Evolutionary conservation across 2,797 vertebrate genomes (phyloP).

Genomic region (Artibeus jamaicensis): DNA sequence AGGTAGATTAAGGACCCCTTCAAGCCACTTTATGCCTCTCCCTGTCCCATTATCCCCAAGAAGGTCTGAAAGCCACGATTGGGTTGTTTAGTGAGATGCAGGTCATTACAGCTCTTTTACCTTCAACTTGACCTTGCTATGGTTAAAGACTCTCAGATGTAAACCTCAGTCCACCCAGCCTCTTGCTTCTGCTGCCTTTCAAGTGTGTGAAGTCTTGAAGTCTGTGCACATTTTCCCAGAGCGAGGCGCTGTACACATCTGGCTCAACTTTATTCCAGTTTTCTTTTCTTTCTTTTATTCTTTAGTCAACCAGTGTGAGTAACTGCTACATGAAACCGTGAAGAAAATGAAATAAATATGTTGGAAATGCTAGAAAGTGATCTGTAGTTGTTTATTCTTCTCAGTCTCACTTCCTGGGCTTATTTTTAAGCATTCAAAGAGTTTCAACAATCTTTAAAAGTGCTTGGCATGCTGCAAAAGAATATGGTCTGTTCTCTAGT

Average conservation of each 20-base stretch:
- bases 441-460: slow-evolving; percentile 25
- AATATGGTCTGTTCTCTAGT: slow-evolving; percentile 36
- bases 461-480: slow-evolving; percentile 37
- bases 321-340: slow-evolving; percentile 50
- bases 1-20: not conserved
- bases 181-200: not conserved
- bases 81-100: not conserved
- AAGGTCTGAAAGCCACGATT: not conserved
- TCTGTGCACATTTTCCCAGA: slow-evolving; percentile 53
- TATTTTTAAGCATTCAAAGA: slow-evolving; percentile 50
- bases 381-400: slow-evolving; percentile 29
- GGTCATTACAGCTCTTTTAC: not conserved
- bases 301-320: slow-evolving; percentile 49
- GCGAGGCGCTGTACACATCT: slow-evolving; percentile 56
- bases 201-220: slow-evolving; percentile 12
- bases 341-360: slow-evolving; percentile 71
- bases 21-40: not conserved
- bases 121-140: slow-evolving; percentile 7
- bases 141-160: not conserved
- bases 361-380: slow-evolving; percentile 41
- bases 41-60: not conserved
- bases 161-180: not conserved
- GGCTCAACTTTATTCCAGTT: slow-evolving; percentile 69
- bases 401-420: slow-evolving; percentile 49
- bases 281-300: slow-evolving; percentile 37